A percentile compares a stretch with the other conserved stretches of the same genome.
phyloP scores from a whole-genome alignment of 2,888 invertebrate genomes.

The Cephus rjabovi region DNA sequence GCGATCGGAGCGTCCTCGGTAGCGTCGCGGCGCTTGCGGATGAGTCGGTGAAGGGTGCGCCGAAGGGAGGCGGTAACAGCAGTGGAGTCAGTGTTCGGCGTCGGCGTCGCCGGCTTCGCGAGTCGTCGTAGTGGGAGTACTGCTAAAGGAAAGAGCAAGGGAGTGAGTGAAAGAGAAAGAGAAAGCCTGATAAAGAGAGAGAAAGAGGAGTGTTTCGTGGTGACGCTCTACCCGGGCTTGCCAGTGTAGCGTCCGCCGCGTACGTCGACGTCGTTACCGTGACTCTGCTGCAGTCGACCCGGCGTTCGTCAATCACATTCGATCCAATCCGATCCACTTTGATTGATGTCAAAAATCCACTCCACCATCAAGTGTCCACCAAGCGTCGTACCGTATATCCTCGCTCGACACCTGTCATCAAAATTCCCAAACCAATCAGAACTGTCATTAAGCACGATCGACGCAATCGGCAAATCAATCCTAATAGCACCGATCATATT shows the following conservation, averaged over 20 bases:
- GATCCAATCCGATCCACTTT: no score
- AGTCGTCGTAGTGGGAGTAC: slow-evolving; percentile 2
- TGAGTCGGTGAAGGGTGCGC: no score
- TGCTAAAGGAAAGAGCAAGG: slow-evolving; percentile 16
- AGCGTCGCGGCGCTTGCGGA: not conserved
- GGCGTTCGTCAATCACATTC: no score
- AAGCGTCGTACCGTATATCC: not conserved
- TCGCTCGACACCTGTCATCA: not conserved
- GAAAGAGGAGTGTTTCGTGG: slow-evolving; percentile 19
- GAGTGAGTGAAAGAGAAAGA: not conserved
- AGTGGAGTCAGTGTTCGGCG: no score
- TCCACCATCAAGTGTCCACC: not conserved
- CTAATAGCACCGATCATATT: not conserved
- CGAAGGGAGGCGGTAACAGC: no score
- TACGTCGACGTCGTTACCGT: slow-evolving; percentile 28
- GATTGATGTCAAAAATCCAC: no score
- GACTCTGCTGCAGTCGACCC: no score
- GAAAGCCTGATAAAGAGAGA: slow-evolving; percentile 6
- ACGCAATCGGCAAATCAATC: not conserved
- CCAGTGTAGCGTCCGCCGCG: slow-evolving; percentile 48
- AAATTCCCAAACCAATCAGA: no score
- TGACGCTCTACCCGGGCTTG: slow-evolving; percentile 41
- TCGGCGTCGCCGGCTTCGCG: slow-evolving; percentile 5
- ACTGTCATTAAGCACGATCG: not conserved
- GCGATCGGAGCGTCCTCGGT: slow-evolving; percentile 23